These are phyloP conservation scores for Eospalax fontanierii DNA, from an alignment of 2,797 vertebrate genomes.

Conservation along the genomic window DNA sequence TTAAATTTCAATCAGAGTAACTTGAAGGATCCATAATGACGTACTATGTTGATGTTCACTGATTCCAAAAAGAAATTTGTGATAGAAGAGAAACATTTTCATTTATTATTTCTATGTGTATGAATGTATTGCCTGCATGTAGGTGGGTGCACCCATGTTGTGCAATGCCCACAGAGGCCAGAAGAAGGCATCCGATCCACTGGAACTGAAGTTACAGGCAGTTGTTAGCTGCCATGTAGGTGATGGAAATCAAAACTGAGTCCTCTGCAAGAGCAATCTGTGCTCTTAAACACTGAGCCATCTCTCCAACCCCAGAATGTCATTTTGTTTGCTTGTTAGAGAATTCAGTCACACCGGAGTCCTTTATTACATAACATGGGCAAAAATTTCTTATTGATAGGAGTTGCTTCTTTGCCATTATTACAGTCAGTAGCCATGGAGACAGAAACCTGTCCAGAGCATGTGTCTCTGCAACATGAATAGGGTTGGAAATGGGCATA, in stretches of 20 bases:
- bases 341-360: slow-evolving; percentile 71
- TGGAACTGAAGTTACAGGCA: too few relatives aligned
- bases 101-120: too few relatives aligned
- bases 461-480: slow-evolving; percentile 61
- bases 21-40: slow-evolving; percentile 82
- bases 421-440: slow-evolving; percentile 71
- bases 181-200: too few relatives aligned
- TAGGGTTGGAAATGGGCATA: slow-evolving; percentile 63
- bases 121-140: background rate
- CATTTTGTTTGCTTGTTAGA: slow-evolving; percentile 72
- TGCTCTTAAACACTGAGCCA: too few relatives aligned
- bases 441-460: background rate
- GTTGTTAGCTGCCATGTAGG: too few relatives aligned
- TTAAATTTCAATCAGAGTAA: slow-evolving; percentile 15
- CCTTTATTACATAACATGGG: slow-evolving; percentile 68
- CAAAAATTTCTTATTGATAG: slow-evolving; percentile 56
- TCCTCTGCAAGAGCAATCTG: too few relatives aligned
- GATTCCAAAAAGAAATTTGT: slow-evolving; percentile 77
- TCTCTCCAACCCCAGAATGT: background rate
- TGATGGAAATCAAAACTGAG: too few relatives aligned
- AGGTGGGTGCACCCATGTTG: too few relatives aligned
- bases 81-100: slow-evolving; percentile 81
- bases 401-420: slow-evolving; percentile 63
- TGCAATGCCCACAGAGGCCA: too few relatives aligned
- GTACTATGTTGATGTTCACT: slow-evolving; percentile 83